Conservation (phyloP, 2,797 vertebrate genomes). For the Caiman crocodilus region DNA sequence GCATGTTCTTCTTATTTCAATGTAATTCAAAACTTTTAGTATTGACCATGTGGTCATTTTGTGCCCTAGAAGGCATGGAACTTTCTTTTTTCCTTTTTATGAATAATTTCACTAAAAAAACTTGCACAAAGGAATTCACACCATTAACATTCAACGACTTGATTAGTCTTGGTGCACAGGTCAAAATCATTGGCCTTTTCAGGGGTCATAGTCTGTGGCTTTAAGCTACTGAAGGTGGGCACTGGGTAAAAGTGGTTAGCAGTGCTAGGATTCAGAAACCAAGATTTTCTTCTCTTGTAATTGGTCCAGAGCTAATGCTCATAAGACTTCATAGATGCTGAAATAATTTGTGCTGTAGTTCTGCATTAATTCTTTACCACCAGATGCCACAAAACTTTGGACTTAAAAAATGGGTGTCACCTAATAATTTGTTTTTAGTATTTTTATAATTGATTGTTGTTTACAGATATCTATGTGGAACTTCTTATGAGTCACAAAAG, state of each 20-base stretch:
- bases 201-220: background rate
- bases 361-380: background rate
- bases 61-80: background rate
- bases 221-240: background rate
- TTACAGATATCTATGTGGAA: background rate
- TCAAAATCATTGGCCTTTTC: background rate
- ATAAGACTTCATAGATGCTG: background rate
- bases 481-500: background rate
- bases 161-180: background rate
- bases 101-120: background rate
- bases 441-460: background rate
- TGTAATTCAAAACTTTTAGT: background rate
- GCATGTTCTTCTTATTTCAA: background rate
- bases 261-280: background rate
- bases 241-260: background rate
- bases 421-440: background rate
- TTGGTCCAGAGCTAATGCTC: background rate
- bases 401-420: background rate
- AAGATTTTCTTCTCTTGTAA: background rate
- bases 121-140: rapidly evolving
- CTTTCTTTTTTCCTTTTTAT: background rate
- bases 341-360: background rate
- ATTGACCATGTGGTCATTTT: background rate
- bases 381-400: background rate
- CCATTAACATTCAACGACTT: background rate